A percentile compares a stretch with the other conserved stretches of the same genome.
phyloP scores from a whole-genome alignment of 2,113 vertebrate species.

The Nesogale talazaci region DNA sequence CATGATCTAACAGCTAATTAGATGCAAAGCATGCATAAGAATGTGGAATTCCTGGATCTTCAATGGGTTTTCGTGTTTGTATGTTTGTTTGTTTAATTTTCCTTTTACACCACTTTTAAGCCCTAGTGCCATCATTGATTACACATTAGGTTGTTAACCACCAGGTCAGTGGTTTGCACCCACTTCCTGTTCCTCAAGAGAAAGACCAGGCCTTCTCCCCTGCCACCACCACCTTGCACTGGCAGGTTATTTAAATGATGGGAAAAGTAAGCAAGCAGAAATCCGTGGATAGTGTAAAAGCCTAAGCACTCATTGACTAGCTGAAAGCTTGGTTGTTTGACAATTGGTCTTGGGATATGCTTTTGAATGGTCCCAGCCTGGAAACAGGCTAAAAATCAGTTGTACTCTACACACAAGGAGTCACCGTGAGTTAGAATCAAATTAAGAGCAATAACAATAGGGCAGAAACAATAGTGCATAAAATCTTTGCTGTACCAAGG shows the following conservation, averaged over 20 bases:
- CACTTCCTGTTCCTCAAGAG: too few species aligned
- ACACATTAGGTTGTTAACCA: too few species aligned
- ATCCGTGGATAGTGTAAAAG: not conserved
- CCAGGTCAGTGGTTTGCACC: too few species aligned
- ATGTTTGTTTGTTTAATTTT: not conserved
- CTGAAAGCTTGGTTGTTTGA: not conserved
- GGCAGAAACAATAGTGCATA: not conserved
- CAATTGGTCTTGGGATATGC: not conserved
- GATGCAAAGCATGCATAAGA: not conserved
- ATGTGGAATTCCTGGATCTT: constrained; percentile 28
- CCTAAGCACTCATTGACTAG: not conserved
- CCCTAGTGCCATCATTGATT: not conserved
- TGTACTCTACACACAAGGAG: not conserved
- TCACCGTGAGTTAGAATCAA: not conserved
- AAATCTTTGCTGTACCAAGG: not conserved
- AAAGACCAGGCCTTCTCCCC: too few species aligned
- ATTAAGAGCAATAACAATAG: not conserved
- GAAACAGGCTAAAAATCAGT: not conserved
- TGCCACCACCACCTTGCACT: not conserved
- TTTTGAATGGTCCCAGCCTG: not conserved
- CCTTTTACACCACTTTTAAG: not conserved
- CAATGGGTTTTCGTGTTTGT: not conserved
- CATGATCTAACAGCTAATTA: not conserved
- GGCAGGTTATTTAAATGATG: constrained; percentile 24
- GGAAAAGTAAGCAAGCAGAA: not conserved